Evolutionary conservation across 2,888 invertebrate species (phyloP), one percentile per base, ranked within the genome.

Genomic region (Salpingus planirostris): DNA sequence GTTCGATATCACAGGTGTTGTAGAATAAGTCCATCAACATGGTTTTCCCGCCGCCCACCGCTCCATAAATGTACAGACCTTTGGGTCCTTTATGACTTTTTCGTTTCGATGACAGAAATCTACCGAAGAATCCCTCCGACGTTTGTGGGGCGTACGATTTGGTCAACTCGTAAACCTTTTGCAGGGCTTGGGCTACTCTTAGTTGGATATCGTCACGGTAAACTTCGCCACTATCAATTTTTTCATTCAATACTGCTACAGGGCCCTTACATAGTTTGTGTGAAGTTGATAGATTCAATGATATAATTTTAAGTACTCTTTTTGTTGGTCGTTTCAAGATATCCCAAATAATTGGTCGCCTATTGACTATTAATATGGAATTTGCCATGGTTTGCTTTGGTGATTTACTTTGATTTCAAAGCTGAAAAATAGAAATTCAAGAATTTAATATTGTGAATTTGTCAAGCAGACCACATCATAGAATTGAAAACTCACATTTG

Each of bases 21-120:
- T 84, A 91, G 68, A 98, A 97, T 53, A 98, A 67, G 67, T 98
- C 97, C 98, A 98, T 98, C 35, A 98, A 68, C 83, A 97, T 97
- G 3, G 98, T 98, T 72, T 98, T 98, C 24, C 98, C 98, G 49
- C 91, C 89, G 25, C 92, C 90, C 41, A 91, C 90, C 55, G 90
- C 82, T 33, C 93, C 93, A 66, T 84, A 79, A 36, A 93, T 77
- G 56, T 95, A 93, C 7, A 93, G 65, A 3, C 93, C 93, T 62
- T 78, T 78, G 1, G 86, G 85, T 21, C 70, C 69, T 40, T 18
- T 15, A 14, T 3, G n/a, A 11, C 69, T 57, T 36, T 47, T 41
- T 33, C 30, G 33, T 18, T 43, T 47, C 13, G n/a, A n/a, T n/a
- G 37, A 33, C 56, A 59, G 58, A 31, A 61, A 57, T 52, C 42